A percentile compares a stretch with the other conserved stretches of the same genome.
Conservation (phyloP, 2,888 invertebrate genomes). For the Rhodophaea formosa region DNA sequence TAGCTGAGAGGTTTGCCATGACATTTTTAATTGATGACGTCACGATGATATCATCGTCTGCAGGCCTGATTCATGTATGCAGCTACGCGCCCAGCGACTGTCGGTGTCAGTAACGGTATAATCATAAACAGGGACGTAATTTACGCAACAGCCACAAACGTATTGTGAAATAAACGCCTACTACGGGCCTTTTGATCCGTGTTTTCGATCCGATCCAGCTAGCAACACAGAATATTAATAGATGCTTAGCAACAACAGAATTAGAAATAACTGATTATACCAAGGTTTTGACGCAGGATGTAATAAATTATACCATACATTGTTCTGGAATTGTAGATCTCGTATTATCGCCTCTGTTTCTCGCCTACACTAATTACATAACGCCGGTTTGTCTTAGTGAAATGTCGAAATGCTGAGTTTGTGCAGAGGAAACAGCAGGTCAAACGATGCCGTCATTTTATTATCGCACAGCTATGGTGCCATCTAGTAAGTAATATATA, state of each 20-base stretch:
- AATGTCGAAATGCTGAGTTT: neutral
- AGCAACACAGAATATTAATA: neutral
- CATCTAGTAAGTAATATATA: neutral
- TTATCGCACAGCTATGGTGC: neutral
- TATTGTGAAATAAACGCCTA: constrained; percentile 40
- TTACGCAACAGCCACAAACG: constrained; percentile 43
- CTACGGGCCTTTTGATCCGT: constrained; percentile 35
- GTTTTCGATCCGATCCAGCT: constrained; percentile 32
- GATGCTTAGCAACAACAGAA: neutral
- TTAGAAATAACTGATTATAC: constrained; percentile 3
- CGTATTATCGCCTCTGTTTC: constrained; percentile 4
- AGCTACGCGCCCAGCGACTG: constrained; percentile 28
- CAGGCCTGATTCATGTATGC: constrained; percentile 34
- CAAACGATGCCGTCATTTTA: neutral
- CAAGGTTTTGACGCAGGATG: constrained; percentile 10
- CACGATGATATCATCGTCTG: constrained; percentile 51
- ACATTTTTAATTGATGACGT: constrained; percentile 37
- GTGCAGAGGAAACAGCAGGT: neutral
- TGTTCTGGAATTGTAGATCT: constrained; percentile 6
- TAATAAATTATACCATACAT: constrained; percentile 13
- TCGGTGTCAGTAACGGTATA: constrained; percentile 23
- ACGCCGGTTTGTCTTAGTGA: neutral
- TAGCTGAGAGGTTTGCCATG: constrained; percentile 22
- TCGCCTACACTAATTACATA: constrained; percentile 12
- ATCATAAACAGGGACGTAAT: constrained; percentile 36